Evolutionary conservation across 2,888 invertebrate species (phyloP).

Genomic region (Drosophila neoperkinsi): DNA sequence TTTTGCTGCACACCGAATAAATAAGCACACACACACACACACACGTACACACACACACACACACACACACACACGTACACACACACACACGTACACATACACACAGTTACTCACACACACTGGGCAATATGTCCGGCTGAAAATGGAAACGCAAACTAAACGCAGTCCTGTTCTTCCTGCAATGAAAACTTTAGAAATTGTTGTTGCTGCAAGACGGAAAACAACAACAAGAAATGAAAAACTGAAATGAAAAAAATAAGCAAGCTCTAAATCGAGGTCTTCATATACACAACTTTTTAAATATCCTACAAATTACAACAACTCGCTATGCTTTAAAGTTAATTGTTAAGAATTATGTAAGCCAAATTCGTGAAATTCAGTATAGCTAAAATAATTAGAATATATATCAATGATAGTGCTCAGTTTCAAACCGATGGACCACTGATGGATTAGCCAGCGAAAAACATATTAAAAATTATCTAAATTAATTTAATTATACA

Average conservation of each 20-base stretch:
- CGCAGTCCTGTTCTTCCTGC: constrained; percentile 73
- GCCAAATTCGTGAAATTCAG: neutral
- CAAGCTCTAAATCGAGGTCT: constrained; percentile 13
- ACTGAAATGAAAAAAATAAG: constrained; percentile 9
- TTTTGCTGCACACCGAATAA: constrained; percentile 70
- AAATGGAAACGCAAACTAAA: constrained; percentile 66
- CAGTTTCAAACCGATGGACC: neutral
- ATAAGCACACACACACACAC: constrained; percentile 41
- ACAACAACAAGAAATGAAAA: constrained; percentile 33
- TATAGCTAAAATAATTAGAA: neutral
- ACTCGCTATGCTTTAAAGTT: neutral
- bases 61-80: constrained; percentile 9
- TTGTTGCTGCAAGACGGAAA: constrained; percentile 37
- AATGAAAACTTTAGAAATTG: constrained; percentile 73
- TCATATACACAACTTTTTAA: neutral
- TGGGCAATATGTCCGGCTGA: constrained; percentile 12
- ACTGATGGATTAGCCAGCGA: too few relatives aligned
- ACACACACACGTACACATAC: constrained; percentile 11
- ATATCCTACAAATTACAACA: constrained; percentile 27
- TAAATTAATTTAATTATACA: neutral
- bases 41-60: neutral
- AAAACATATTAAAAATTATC: neutral
- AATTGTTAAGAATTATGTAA: neutral
- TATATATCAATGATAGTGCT: neutral
- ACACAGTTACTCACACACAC: constrained; percentile 20